These are phyloP conservation scores for Lepus europaeus DNA, from an alignment of 2,113 vertebrate species.

Conservation along the genomic window DNA sequence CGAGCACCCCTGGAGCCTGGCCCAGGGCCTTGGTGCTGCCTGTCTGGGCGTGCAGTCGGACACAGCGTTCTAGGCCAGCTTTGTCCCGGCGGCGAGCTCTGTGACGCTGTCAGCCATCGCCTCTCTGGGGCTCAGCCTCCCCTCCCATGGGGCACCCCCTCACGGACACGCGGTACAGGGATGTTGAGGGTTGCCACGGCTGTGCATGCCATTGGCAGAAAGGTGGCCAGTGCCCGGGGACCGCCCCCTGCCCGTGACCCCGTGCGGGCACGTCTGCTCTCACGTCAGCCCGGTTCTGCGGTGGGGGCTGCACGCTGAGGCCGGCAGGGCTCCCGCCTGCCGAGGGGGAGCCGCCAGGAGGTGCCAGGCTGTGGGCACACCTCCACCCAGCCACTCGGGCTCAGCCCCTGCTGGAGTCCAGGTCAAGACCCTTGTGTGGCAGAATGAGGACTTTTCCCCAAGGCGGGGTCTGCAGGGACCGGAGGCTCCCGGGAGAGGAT, in stretches of 20 bases:
- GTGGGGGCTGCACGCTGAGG: background rate
- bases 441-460: background rate
- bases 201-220: background rate
- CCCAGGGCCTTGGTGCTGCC: background rate
- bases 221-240: background rate
- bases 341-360: background rate
- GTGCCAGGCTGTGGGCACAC: background rate
- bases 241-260: fast-evolving
- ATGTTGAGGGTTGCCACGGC: background rate
- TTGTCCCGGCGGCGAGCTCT: fast-evolving
- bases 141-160: background rate
- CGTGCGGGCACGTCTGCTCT: fast-evolving
- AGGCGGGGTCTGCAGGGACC: background rate
- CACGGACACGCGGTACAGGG: background rate
- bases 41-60: background rate
- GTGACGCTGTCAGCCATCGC: background rate
- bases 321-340: background rate
- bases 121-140: background rate
- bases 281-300: background rate
- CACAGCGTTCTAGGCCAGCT: background rate
- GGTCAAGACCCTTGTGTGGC: background rate
- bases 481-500: background rate
- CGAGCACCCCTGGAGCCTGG: background rate
- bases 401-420: background rate
- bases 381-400: background rate